Percentiles rank a stretch among this genome's conserved stretches.
phyloP scores from a whole-genome alignment of 1,140 invertebrate genomes.

The Lepidurus arcticus region DNA sequence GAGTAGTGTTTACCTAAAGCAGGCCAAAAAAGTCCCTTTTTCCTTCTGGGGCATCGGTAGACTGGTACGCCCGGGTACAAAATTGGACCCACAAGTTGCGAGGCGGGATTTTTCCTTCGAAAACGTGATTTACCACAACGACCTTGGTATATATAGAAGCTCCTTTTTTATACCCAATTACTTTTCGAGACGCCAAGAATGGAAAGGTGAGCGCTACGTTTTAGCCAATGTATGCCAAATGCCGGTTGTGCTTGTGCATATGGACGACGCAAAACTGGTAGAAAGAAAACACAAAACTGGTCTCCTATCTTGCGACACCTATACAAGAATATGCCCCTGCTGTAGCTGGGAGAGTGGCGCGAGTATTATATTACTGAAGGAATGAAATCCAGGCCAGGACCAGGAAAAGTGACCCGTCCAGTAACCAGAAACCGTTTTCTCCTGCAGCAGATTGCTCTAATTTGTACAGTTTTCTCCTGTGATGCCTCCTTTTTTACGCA shows the following conservation, averaged over 20 bases:
- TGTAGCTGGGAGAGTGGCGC: background rate
- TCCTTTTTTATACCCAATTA: background rate
- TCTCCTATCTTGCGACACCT: background rate
- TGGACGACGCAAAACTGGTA: too few relatives aligned
- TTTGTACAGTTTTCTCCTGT: constrained; percentile 7
- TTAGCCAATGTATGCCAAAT: too few relatives aligned
- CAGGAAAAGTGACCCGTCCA: constrained; percentile 17
- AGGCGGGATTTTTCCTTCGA: background rate
- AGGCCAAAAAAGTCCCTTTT: background rate
- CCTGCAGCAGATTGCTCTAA: background rate
- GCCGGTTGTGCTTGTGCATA: too few relatives aligned
- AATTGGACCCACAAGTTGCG: background rate
- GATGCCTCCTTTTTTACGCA: background rate
- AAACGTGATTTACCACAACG: background rate
- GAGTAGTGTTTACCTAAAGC: background rate
- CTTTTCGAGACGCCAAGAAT: background rate
- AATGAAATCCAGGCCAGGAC: constrained; percentile 21
- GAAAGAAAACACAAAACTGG: background rate
- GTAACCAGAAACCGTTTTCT: constrained; percentile 5
- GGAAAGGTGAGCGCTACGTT: background rate
- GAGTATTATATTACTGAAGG: background rate
- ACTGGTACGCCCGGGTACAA: background rate
- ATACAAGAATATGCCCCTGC: background rate
- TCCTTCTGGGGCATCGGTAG: background rate
- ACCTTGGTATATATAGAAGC: background rate